Evolutionary conservation across 2,888 invertebrate species (phyloP).

Genomic region (Allacma fusca): DNA sequence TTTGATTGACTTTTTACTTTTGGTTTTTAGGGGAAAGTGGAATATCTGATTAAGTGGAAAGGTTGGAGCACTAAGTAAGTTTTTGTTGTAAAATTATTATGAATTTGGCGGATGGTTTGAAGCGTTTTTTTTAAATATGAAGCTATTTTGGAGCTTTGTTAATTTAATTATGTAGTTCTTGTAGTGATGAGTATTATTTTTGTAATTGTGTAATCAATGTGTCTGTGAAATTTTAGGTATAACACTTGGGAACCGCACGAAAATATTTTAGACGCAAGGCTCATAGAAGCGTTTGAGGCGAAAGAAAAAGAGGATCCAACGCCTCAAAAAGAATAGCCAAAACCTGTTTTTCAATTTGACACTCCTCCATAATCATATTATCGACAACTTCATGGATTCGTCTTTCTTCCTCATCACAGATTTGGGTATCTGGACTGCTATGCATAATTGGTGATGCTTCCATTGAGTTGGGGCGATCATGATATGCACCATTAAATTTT

Average conservation of each 20-base stretch:
- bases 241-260: conserved; percentile 99
- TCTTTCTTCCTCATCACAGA: no score
- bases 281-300: conserved; percentile 89
- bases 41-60: conserved; percentile 98
- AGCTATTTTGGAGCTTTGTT: neutral
- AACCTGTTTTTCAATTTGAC: no score
- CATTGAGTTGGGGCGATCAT: no score
- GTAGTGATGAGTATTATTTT: no score
- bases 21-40: conserved; percentile 88
- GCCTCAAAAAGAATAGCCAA: conserved; percentile 72
- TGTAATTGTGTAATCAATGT: no score
- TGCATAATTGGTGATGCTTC: no score
- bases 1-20: no score
- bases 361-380: no score
- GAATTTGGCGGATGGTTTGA: no score
- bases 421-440: no score
- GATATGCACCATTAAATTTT: no score
- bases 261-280: conserved; percentile 89
- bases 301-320: conserved; percentile 68
- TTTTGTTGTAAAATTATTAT: neutral
- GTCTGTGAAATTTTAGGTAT: conserved; percentile 64
- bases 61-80: conserved; percentile 91
- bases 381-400: no score
- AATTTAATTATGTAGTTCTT: neutral
- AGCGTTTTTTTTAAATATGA: conserved; percentile 6